phyloP scores from a whole-genome alignment of 2,797 vertebrate species.

The Sebastolobus altivelis region DNA sequence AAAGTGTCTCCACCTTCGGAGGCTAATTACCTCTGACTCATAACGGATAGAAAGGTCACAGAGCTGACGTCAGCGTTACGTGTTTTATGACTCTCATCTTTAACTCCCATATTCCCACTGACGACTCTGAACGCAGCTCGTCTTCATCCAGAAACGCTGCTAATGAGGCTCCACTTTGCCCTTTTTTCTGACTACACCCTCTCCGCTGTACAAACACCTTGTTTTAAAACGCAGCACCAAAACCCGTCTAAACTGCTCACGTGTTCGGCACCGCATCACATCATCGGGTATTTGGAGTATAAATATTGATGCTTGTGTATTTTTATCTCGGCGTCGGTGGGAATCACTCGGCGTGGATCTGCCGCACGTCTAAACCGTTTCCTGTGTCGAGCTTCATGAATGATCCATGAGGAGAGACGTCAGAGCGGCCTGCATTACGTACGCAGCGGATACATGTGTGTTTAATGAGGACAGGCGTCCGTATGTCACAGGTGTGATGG shows the following conservation, averaged over 20 bases:
- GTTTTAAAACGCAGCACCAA: neutral
- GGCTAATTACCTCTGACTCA: slow-evolving; percentile 37
- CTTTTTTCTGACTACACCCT: neutral
- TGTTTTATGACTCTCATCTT: slow-evolving; percentile 5
- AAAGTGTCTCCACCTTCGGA: slow-evolving; percentile 5
- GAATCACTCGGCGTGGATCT: slow-evolving; percentile 4
- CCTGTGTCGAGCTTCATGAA: slow-evolving; percentile 56
- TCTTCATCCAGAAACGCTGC: neutral
- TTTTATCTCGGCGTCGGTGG: slow-evolving; percentile 31
- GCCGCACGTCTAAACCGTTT: slow-evolving; percentile 26
- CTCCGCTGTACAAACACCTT: neutral
- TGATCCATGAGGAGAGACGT: slow-evolving; percentile 66
- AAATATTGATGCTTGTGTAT: slow-evolving; percentile 70
- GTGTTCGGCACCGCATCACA: slow-evolving; percentile 27
- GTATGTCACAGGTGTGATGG: neutral
- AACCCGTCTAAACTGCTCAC: slow-evolving; percentile 9
- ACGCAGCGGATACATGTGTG: neutral
- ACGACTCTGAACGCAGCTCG: neutral
- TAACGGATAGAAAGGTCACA: slow-evolving; percentile 27
- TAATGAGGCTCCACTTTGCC: slow-evolving; percentile 1
- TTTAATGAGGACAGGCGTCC: neutral
- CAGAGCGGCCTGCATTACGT: neutral
- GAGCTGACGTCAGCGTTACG: slow-evolving; percentile 2
- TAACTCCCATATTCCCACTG: slow-evolving; percentile 2
- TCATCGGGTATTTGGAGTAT: slow-evolving; percentile 2